A percentile compares a stretch with the other conserved stretches of the same genome.
These are phyloP conservation scores for Microplitis demolitor DNA, from an alignment of 1,140 invertebrate genomes.

Conservation along the genomic window DNA sequence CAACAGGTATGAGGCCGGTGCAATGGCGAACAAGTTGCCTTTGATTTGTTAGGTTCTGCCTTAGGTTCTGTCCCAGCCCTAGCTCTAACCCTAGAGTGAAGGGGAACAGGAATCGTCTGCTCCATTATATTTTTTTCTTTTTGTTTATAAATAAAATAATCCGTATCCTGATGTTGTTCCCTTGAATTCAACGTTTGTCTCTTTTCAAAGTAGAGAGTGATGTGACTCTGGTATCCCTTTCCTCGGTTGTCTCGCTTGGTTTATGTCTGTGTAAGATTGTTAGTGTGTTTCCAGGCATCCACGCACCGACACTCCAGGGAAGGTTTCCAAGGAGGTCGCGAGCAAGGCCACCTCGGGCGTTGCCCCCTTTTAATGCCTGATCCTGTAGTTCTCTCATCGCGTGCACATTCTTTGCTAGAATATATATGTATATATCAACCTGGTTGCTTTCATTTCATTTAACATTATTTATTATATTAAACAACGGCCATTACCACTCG, in stretches of 20 bases:
- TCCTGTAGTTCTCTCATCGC: slow-evolving; percentile 19
- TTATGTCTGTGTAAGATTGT: background rate
- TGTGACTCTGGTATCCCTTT: background rate
- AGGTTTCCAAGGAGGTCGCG: slow-evolving; percentile 51
- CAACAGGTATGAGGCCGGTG: no score
- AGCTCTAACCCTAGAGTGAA: no score
- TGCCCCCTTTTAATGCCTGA: slow-evolving; percentile 44
- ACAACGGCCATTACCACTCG: background rate
- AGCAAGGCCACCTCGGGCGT: slow-evolving; percentile 59
- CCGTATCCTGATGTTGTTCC: no score
- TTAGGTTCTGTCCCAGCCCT: no score
- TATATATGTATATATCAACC: background rate
- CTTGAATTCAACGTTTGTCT: no score
- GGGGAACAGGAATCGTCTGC: no score
- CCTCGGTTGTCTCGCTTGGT: background rate
- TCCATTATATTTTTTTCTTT: no score
- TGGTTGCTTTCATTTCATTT: no score
- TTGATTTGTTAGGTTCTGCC: no score
- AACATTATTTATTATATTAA: background rate
- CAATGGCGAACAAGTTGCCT: no score
- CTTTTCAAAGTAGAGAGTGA: no score
- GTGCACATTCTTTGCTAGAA: slow-evolving; percentile 24
- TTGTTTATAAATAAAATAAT: no score
- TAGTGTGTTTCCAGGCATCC: background rate
- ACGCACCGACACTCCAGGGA: slow-evolving; percentile 13